These are phyloP conservation scores for Austrofundulus limnaeus DNA, from an alignment of 2,113 vertebrate species.

Conservation along the genomic window DNA sequence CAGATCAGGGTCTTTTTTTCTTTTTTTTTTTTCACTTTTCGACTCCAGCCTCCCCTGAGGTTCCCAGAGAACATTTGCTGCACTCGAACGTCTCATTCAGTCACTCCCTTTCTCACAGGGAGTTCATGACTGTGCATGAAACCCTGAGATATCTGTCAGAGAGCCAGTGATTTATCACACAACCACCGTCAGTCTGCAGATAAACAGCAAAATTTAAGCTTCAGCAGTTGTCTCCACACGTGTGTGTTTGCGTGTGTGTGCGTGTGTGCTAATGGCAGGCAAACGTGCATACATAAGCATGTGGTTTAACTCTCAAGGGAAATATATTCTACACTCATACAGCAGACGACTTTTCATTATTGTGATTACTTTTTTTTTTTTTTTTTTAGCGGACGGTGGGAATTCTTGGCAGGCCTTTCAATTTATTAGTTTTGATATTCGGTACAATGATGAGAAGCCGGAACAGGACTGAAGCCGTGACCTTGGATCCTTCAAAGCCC, in stretches of 20 bases:
- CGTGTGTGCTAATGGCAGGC: constrained; percentile 14
- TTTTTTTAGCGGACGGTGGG: constrained; percentile 33
- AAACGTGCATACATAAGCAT: constrained; percentile 48
- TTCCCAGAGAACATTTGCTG: constrained; percentile 20
- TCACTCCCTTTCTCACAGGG: constrained; percentile 26
- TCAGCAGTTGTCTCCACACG: constrained; percentile 47
- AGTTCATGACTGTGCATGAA: constrained; percentile 57
- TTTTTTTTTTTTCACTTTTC: constrained; percentile 13
- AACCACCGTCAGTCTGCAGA: constrained; percentile 40
- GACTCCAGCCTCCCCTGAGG: constrained; percentile 25
- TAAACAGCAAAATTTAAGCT: constrained; percentile 56
- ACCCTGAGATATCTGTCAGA: constrained; percentile 50
- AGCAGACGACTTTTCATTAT: constrained; percentile 57
- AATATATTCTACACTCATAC: constrained; percentile 46
- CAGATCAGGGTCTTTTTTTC: not conserved
- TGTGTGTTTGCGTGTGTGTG: constrained; percentile 5
- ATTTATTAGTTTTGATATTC: constrained; percentile 43
- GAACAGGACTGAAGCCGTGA: constrained; percentile 11
- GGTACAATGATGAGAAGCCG: constrained; percentile 19
- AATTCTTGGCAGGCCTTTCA: constrained; percentile 17
- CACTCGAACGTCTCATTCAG: constrained; percentile 36
- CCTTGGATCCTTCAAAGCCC: constrained; percentile 30
- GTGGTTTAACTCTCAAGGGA: constrained; percentile 39
- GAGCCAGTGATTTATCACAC: constrained; percentile 55
- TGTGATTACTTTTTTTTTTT: constrained; percentile 39